A percentile compares a stretch with the other conserved stretches of the same genome.
phyloP scores from a whole-genome alignment of 2,797 vertebrate genomes.

The Brachymystax lenok region DNA sequence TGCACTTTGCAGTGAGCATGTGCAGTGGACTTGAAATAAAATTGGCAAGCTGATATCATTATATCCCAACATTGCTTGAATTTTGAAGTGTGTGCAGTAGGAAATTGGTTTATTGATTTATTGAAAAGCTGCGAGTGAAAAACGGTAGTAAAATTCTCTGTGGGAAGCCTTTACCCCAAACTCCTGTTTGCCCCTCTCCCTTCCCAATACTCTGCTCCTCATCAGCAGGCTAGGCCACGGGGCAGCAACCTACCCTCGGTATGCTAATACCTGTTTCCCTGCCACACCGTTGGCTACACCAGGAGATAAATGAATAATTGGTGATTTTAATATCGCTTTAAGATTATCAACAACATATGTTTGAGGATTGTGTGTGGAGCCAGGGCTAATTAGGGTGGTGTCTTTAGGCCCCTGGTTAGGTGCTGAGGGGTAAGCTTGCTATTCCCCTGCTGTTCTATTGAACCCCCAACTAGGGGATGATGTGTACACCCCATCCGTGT shows the following conservation, averaged over 20 bases:
- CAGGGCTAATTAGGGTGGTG: conserved; percentile 63
- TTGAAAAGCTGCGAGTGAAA: conserved; percentile 32
- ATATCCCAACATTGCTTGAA: conserved; percentile 20
- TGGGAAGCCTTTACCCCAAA: conserved; percentile 24
- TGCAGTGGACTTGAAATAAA: background rate
- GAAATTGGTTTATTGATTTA: conserved; percentile 65
- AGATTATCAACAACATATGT: conserved; percentile 59
- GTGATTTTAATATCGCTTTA: conserved; percentile 54
- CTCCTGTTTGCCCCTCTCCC: background rate
- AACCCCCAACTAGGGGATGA: conserved; percentile 22
- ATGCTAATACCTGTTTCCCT: conserved; percentile 50
- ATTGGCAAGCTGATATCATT: conserved; percentile 29
- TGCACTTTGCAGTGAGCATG: background rate
- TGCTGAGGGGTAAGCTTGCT: conserved; percentile 10
- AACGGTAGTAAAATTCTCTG: conserved; percentile 44
- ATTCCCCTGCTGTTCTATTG: conserved; percentile 70
- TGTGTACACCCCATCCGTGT: too few relatives aligned
- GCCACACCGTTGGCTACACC: conserved; percentile 37
- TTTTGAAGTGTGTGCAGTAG: conserved; percentile 3
- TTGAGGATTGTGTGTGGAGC: conserved; percentile 49
- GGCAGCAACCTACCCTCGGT: conserved; percentile 4
- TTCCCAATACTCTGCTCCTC: conserved; percentile 1
- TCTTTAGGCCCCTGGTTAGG: conserved; percentile 44
- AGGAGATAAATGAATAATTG: conserved; percentile 56
- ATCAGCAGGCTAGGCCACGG: background rate